Conservation (phyloP, 2,888 invertebrate genomes). For the Ischnura elegans region DNA sequence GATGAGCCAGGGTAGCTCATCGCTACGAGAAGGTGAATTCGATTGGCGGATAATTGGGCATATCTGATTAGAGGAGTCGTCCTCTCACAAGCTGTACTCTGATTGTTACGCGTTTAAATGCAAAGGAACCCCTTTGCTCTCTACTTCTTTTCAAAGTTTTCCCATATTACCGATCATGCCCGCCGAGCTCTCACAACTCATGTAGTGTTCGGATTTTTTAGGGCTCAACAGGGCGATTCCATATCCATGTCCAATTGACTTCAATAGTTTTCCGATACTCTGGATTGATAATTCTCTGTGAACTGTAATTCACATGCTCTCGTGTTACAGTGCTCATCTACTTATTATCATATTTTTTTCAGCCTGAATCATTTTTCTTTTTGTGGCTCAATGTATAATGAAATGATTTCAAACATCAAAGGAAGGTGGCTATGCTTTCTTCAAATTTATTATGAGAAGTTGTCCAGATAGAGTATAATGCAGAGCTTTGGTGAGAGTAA, state of each 20-base stretch:
- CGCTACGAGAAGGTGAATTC: not conserved
- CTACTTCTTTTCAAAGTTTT: not conserved
- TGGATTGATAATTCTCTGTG: not conserved
- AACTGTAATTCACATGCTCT: no score
- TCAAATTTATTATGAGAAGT: no score
- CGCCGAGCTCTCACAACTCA: not conserved
- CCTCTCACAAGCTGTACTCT: not conserved
- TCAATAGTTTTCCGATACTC: not conserved
- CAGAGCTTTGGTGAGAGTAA: no score
- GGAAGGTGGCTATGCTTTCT: no score
- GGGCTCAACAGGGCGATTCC: not conserved
- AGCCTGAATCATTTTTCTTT: no score
- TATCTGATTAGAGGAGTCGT: constrained; percentile 31
- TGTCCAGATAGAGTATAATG: no score
- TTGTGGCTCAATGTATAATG: no score
- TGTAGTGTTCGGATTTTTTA: not conserved
- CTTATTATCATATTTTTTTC: no score
- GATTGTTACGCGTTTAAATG: constrained; percentile 34
- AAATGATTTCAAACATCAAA: no score
- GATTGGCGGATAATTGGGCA: constrained; percentile 40
- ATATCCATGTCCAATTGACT: not conserved
- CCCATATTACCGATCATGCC: not conserved
- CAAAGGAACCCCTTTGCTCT: not conserved
- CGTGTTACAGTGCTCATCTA: no score
- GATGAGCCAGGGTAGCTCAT: not conserved